Evolutionary conservation across 2,888 invertebrate genomes (phyloP).

Genomic region (Brenthis daphne): DNA sequence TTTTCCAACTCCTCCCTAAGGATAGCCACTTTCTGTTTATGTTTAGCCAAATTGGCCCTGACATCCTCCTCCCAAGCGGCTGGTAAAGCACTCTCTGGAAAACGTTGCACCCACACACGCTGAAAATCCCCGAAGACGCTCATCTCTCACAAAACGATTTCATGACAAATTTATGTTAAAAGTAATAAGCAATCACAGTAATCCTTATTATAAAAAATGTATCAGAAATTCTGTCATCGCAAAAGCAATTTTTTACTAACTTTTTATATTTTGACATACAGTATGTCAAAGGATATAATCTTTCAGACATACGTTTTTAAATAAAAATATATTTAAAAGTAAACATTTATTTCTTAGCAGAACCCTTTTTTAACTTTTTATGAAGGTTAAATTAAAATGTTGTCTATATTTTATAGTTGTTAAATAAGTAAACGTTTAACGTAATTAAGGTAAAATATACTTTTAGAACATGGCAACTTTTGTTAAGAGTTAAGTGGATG

Average conservation of each 20-base stretch:
- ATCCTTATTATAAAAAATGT: conserved; percentile 54
- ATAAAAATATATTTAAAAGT: too few species aligned
- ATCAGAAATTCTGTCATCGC: conserved; percentile 64
- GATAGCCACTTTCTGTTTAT: conserved; percentile 92
- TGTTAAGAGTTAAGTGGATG: not conserved
- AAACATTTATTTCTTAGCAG: too few species aligned
- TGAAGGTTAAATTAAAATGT: not conserved
- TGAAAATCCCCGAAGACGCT: conserved; percentile 96
- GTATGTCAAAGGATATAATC: conserved; percentile 14
- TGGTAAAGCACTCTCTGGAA: conserved; percentile 94
- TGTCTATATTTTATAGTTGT: not conserved
- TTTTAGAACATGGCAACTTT: not conserved
- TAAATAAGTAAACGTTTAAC: not conserved
- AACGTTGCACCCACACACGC: conserved; percentile 94
- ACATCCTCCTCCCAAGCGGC: conserved; percentile 97
- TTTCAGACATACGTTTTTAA: conserved; percentile 3
- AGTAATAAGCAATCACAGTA: conserved; percentile 51
- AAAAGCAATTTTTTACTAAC: conserved; percentile 48
- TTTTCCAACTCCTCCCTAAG: conserved; percentile 93
- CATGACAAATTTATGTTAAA: conserved; percentile 77
- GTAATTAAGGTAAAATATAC: too few species aligned
- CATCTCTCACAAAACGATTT: conserved; percentile 84
- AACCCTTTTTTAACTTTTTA: too few species aligned
- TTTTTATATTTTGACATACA: conserved; percentile 33
- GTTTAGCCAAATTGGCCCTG: conserved; percentile 93